These are phyloP conservation scores for Brachynemurus nebulosus DNA, from an alignment of 2,888 invertebrate species.

Conservation along the genomic window DNA sequence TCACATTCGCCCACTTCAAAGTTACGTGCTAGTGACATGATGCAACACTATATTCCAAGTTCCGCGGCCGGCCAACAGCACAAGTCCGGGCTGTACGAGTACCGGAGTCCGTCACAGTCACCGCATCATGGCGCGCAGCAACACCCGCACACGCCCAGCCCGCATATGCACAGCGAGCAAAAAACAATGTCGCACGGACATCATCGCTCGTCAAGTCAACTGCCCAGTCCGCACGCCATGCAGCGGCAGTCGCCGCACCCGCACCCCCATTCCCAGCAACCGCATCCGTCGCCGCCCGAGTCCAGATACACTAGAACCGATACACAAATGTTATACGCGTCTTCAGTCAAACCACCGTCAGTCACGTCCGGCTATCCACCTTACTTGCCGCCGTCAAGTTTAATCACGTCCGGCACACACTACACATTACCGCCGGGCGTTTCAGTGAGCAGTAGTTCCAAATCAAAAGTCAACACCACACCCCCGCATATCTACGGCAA, in stretches of 20 bases:
- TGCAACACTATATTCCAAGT: slow-evolving; percentile 40
- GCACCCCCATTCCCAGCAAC: slow-evolving; percentile 29
- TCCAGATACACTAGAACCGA: slow-evolving; percentile 24
- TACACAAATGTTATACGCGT: slow-evolving; percentile 28
- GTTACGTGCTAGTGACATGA: slow-evolving; percentile 37
- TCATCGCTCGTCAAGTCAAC: slow-evolving; percentile 26
- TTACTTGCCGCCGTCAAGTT: slow-evolving; percentile 31
- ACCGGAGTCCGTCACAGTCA: slow-evolving; percentile 32
- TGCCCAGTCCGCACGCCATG: slow-evolving; percentile 32
- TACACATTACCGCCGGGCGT: slow-evolving; percentile 36
- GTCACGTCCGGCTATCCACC: slow-evolving; percentile 25
- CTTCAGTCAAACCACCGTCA: too few relatives aligned
- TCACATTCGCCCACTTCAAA: slow-evolving; percentile 44
- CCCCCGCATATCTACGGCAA: slow-evolving; percentile 65
- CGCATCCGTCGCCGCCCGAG: slow-evolving; percentile 27
- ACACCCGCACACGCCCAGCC: slow-evolving; percentile 26
- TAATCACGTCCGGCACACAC: slow-evolving; percentile 26
- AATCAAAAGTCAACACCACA: slow-evolving; percentile 60
- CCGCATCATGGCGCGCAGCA: slow-evolving; percentile 31
- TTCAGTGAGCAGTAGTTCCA: slow-evolving; percentile 37
- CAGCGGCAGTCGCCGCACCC: slow-evolving; percentile 33
- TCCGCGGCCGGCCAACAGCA: slow-evolving; percentile 29
- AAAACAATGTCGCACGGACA: slow-evolving; percentile 24
- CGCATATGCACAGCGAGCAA: slow-evolving; percentile 26
- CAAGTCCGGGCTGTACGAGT: slow-evolving; percentile 27